Conservation (phyloP, 2,113 vertebrate species). For the Erythrocercus mccallii region DNA sequence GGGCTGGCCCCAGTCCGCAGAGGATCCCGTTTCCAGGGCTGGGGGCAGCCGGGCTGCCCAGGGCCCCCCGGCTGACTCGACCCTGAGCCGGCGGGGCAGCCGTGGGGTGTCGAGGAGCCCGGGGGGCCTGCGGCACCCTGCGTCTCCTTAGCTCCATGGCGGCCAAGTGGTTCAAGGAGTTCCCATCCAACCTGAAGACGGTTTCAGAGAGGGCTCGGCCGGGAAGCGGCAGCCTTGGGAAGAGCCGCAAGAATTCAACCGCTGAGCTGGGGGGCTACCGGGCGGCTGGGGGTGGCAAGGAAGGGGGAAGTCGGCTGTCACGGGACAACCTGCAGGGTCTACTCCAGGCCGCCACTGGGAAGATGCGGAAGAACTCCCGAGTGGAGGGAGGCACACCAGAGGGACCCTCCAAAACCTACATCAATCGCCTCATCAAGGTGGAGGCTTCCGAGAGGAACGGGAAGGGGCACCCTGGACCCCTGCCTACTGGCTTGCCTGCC, state of each 20-base stretch:
- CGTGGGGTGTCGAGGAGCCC: background rate
- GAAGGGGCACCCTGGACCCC: slow-evolving; percentile 58
- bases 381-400: slow-evolving; percentile 67
- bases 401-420: slow-evolving; percentile 78
- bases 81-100: background rate
- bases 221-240: slow-evolving; percentile 70
- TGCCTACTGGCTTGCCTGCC: background rate
- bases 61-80: background rate
- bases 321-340: slow-evolving; percentile 83
- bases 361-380: slow-evolving; percentile 85
- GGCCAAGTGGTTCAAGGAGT: slow-evolving; percentile 94
- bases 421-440: slow-evolving; percentile 94
- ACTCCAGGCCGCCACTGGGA: slow-evolving; percentile 77
- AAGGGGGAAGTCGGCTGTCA: slow-evolving; percentile 70
- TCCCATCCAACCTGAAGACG: slow-evolving; percentile 87
- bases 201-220: slow-evolving; percentile 82
- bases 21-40: background rate
- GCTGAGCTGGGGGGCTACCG: slow-evolving; percentile 76
- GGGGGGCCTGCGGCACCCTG: background rate
- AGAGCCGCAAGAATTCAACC: slow-evolving; percentile 87
- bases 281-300: slow-evolving; percentile 39
- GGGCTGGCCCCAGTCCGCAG: background rate
- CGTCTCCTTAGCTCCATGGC: slow-evolving; percentile 75
- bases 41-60: background rate
- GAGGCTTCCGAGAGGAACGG: slow-evolving; percentile 85